Conservation (phyloP, 1,140 invertebrate genomes). For the Calycopis cecrops region DNA sequence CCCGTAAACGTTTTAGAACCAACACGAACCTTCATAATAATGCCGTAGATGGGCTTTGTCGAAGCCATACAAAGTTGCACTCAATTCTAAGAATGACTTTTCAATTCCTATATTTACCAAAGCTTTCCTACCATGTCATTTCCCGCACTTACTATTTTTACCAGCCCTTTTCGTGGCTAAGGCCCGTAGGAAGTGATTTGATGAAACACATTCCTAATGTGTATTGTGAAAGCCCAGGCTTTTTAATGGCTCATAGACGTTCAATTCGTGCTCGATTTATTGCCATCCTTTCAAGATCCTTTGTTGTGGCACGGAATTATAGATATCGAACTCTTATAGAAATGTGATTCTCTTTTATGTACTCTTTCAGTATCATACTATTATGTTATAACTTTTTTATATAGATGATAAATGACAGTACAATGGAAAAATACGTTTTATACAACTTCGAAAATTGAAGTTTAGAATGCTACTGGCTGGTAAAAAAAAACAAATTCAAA, state of each 20-base stretch:
- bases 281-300: constrained; percentile 53
- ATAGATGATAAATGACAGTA: not conserved
- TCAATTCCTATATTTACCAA: constrained; percentile 68
- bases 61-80: constrained; percentile 44
- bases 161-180: constrained; percentile 42
- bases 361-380: not conserved
- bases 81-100: constrained; percentile 64
- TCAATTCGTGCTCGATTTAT: constrained; percentile 59
- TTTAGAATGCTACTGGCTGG: too few relatives aligned
- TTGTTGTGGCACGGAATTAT: constrained; percentile 60
- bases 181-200: constrained; percentile 64
- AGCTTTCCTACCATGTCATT: constrained; percentile 63
- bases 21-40: constrained; percentile 28
- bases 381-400: constrained; percentile 2
- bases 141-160: constrained; percentile 66
- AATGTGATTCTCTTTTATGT: constrained; percentile 40
- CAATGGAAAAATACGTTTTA: not conserved
- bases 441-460: not conserved
- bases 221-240: constrained; percentile 58
- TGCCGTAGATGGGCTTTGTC: constrained; percentile 39
- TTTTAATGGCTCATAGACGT: constrained; percentile 63
- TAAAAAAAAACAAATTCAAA: too few relatives aligned
- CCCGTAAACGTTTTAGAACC: not conserved
- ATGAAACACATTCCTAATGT: constrained; percentile 68
- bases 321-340: constrained; percentile 36